These are phyloP conservation scores for Drosophila aff. DNA, from an alignment of 1,140 invertebrate species.

Conservation along the genomic window DNA sequence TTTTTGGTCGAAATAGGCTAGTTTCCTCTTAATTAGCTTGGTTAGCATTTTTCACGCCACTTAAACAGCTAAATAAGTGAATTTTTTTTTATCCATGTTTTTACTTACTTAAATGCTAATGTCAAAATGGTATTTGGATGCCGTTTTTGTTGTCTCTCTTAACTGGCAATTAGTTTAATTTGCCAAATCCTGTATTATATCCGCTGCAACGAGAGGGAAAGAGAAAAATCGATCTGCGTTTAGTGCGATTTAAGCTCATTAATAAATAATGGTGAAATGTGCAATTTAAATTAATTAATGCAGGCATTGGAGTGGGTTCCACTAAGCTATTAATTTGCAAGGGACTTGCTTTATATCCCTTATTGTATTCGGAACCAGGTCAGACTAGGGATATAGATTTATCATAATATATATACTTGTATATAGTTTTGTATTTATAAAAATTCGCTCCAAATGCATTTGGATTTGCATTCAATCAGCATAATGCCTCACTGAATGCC, in stretches of 20 bases:
- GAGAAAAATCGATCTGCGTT: slow-evolving; percentile 53
- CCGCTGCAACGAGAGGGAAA: slow-evolving; percentile 59
- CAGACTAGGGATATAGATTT: slow-evolving; percentile 16
- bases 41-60: slow-evolving; percentile 47
- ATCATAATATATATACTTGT: slow-evolving; percentile 4
- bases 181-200: slow-evolving; percentile 82
- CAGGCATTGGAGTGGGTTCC: neutral
- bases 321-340: slow-evolving; percentile 59
- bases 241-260: slow-evolving; percentile 66
- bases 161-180: slow-evolving; percentile 80
- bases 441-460: slow-evolving; percentile 71
- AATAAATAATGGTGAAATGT: slow-evolving; percentile 69
- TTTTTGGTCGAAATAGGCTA: slow-evolving; percentile 70
- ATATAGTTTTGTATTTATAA: slow-evolving; percentile 52
- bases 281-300: slow-evolving; percentile 77
- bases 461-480: slow-evolving; percentile 78
- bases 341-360: slow-evolving; percentile 6
- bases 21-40: slow-evolving; percentile 40
- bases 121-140: slow-evolving; percentile 53
- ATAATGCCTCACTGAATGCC: slow-evolving; percentile 36
- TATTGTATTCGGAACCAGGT: slow-evolving; percentile 21
- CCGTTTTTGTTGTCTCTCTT: slow-evolving; percentile 45
- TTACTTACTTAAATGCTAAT: slow-evolving; percentile 74
- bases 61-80: slow-evolving; percentile 57
- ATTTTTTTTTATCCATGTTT: slow-evolving; percentile 28